A percentile compares a stretch with the other conserved stretches of the same genome.
Evolutionary conservation across 2,797 vertebrate genomes (phyloP).

Genomic region (Halcyon smyrnensis): DNA sequence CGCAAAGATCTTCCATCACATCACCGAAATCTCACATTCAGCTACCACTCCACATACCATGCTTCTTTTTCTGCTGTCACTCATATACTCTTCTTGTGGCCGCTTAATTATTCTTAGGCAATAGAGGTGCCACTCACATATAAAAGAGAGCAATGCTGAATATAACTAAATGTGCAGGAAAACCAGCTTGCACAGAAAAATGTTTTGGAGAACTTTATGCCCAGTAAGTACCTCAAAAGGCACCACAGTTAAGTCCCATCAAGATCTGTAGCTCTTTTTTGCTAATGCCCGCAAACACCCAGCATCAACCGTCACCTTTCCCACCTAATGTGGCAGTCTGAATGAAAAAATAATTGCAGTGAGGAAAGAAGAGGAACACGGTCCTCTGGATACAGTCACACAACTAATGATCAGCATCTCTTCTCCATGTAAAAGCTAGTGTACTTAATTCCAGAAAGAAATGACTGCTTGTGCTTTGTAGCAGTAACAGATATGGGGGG

Average conservation of each 20-base stretch:
- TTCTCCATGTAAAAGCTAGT: not conserved
- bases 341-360: rapidly evolving
- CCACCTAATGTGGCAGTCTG: not conserved
- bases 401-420: not conserved
- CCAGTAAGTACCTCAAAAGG: not conserved
- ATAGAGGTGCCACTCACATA: not conserved
- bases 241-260: rapidly evolving
- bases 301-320: not conserved
- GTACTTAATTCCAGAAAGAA: not conserved
- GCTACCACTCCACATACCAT: not conserved
- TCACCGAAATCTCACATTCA: not conserved
- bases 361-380: not conserved
- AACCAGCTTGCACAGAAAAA: not conserved
- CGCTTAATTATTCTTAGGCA: not conserved
- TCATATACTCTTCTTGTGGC: not conserved
- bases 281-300: not conserved
- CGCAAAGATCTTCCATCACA: not conserved
- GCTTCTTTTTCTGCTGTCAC: not conserved
- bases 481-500: not conserved
- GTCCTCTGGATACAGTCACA: not conserved
- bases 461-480: not conserved
- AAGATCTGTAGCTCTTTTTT: not conserved
- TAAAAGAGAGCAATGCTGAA: not conserved
- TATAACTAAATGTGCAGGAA: not conserved
- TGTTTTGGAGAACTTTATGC: not conserved